Evolutionary conservation across 2,888 invertebrate species (phyloP), one percentile per base, ranked within the genome.

Genomic region (Eretmocerus hayati): DNA sequence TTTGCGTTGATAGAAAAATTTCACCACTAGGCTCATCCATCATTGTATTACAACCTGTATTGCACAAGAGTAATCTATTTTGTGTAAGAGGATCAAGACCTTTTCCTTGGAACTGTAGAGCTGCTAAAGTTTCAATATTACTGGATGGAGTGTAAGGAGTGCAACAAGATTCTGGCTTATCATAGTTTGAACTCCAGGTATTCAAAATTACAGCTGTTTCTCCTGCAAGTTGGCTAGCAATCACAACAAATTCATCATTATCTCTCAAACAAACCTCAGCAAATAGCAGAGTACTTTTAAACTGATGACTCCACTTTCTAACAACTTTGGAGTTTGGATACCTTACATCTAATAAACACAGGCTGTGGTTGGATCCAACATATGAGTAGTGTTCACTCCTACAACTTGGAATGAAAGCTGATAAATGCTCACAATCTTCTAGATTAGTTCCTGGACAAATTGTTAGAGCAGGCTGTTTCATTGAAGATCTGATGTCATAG

Each of bases 241-340:
- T 40, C 15, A 60, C 52, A 30, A 71, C 46, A 15, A 68, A 55
- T 56, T 71, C 71, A 22, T 59, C 56, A 1, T 62, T 56, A 8
- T 59, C 49, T 41, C 66, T 67, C 46, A 65, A 61, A 20, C 67
- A 63, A 18, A 72, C 62, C 5, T 69, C 61, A 32, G 75, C 71
- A 42, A 75, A 73, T 2, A 76, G 67, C 0, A 80, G 79, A 4
- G 73, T 62, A 50, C 73, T 73, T 55, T 75, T 72, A 64, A 80
- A 76, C 5, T 77, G 76, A 55, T 80, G 80, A 1, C 75, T 77
- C 80, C 80, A 81, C 50, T 79, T 71, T 55, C 76, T 76, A 4
- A 75, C 61, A 1, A 74, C 59, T 18, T 61, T 58, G 9, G 56
- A 48, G n/a, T 58, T 54, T 18, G 60, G 57, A 9, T 55, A 59